phyloP scores from a whole-genome alignment of 2,888 invertebrate species.

The Euplexia lucipara region DNA sequence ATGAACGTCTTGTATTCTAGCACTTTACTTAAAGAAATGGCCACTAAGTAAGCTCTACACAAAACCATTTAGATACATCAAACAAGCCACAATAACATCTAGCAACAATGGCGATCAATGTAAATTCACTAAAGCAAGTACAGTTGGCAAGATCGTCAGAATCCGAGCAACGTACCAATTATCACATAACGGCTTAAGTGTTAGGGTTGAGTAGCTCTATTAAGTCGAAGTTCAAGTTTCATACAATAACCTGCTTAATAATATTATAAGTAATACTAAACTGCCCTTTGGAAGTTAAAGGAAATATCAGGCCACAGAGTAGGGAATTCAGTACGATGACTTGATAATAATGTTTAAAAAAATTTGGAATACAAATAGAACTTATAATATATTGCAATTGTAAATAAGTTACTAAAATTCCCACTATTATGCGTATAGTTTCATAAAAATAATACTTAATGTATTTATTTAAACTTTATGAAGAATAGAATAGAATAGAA shows the following conservation, averaged over 20 bases:
- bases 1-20: neutral
- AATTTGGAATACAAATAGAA: too few species aligned
- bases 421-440: too few species aligned
- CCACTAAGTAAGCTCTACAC: neutral
- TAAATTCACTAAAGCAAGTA: slow-evolving; percentile 28
- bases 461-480: too few species aligned
- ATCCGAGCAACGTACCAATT: slow-evolving; percentile 51
- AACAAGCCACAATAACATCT: slow-evolving; percentile 20
- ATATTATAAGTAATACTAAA: slow-evolving; percentile 62
- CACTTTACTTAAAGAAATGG: neutral
- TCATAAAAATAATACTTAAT: too few species aligned
- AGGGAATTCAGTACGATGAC: slow-evolving; percentile 25
- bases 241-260: slow-evolving; percentile 62
- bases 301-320: slow-evolving; percentile 47
- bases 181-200: slow-evolving; percentile 59
- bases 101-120: slow-evolving; percentile 21
- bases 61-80: slow-evolving; percentile 26
- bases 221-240: slow-evolving; percentile 60
- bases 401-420: too few species aligned
- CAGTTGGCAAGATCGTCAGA: slow-evolving; percentile 33
- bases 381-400: too few species aligned
- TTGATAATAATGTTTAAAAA: neutral
- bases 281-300: slow-evolving; percentile 60
- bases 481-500: too few species aligned
- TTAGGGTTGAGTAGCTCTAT: slow-evolving; percentile 60